These are phyloP conservation scores for Phacellophora camtschatica DNA, from an alignment of 30 jellyfish, hydroid and myxozoan species.

Conservation along the genomic window DNA sequence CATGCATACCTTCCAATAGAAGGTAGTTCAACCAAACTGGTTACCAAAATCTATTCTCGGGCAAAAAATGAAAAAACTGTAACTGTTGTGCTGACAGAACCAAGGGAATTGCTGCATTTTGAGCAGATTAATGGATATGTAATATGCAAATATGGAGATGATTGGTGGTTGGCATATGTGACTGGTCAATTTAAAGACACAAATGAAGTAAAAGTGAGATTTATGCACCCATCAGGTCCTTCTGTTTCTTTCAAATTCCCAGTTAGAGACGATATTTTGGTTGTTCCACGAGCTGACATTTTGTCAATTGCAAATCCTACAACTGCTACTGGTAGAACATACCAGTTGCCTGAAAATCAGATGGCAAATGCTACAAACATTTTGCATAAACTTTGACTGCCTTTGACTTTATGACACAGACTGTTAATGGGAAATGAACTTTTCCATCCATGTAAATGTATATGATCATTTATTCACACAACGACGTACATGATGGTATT, in stretches of 20 bases:
- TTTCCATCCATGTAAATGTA: too few relatives aligned
- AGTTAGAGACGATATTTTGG: not conserved
- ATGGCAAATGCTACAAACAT: not conserved
- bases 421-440: too few relatives aligned
- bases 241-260: slow-evolving; percentile 16
- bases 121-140: not conserved
- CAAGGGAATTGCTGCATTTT: not conserved
- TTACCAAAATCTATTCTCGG: not conserved
- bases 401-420: too few relatives aligned
- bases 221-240: slow-evolving; percentile 43
- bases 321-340: slow-evolving; percentile 4
- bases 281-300: not conserved
- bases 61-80: not conserved
- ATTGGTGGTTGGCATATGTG: slow-evolving; percentile 25
- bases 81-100: not conserved
- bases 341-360: not conserved
- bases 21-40: not conserved
- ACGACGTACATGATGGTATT: too few relatives aligned
- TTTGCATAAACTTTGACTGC: too few relatives aligned
- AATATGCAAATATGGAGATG: slow-evolving; percentile 15
- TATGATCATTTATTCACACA: too few relatives aligned
- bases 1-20: slow-evolving; percentile 29
- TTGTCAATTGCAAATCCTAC: not conserved
- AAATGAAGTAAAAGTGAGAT: slow-evolving; percentile 17
- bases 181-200: too few relatives aligned